phyloP scores from a whole-genome alignment of 2,888 invertebrate genomes.

The Leucozona laternaria region DNA sequence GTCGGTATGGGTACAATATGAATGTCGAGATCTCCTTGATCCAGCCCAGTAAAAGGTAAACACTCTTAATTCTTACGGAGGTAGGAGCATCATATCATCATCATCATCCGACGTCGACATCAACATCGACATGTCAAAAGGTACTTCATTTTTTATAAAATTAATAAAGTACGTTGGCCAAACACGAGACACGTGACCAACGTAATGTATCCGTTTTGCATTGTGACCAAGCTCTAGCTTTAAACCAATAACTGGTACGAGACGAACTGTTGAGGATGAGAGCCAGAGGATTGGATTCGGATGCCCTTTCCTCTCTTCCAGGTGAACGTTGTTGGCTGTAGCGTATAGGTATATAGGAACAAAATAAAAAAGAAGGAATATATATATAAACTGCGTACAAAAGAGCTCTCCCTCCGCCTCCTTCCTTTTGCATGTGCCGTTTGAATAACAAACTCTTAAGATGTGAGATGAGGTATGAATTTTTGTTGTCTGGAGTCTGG shows the following conservation, averaged over 20 bases:
- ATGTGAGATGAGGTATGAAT: slow-evolving; percentile 76
- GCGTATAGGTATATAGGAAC: slow-evolving; percentile 4
- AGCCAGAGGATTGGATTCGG: slow-evolving; percentile 31
- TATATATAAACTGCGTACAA: neutral
- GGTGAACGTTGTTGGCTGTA: slow-evolving; percentile 76
- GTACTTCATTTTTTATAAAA: slow-evolving; percentile 82
- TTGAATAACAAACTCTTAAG: slow-evolving; percentile 76
- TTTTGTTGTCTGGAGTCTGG: slow-evolving; percentile 79
- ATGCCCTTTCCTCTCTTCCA: slow-evolving; percentile 75
- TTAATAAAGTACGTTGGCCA: slow-evolving; percentile 82
- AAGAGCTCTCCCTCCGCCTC: neutral
- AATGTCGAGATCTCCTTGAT: slow-evolving; percentile 22
- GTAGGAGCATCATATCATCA: neutral
- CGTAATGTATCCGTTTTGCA: slow-evolving; percentile 83
- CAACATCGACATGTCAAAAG: slow-evolving; percentile 77
- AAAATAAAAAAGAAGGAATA: slow-evolving; percentile 35
- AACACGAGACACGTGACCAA: slow-evolving; percentile 82
- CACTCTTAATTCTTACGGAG: neutral
- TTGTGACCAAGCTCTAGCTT: slow-evolving; percentile 75
- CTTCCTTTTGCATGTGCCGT: slow-evolving; percentile 41
- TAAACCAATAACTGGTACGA: slow-evolving; percentile 75
- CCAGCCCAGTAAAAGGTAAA: slow-evolving; percentile 43
- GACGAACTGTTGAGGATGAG: slow-evolving; percentile 12
- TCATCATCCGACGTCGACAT: slow-evolving; percentile 60
- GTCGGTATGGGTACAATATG: neutral